These are phyloP conservation scores for Micromesistius poutassou DNA, from an alignment of 2,797 vertebrate genomes.

Conservation along the genomic window DNA sequence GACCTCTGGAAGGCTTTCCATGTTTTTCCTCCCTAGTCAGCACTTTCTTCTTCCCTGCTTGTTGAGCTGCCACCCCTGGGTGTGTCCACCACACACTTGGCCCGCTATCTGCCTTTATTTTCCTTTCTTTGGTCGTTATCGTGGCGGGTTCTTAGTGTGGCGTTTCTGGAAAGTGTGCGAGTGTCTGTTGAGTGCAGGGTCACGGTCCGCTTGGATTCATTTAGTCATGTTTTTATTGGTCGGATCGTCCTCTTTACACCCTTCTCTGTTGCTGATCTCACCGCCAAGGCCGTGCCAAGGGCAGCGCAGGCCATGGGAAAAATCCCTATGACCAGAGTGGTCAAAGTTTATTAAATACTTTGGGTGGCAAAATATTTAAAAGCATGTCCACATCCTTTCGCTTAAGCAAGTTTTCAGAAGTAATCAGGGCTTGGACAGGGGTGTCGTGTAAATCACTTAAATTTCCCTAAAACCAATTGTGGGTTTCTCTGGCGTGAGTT, in stretches of 20 bases:
- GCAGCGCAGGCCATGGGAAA: conserved; percentile 16
- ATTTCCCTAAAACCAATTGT: background rate
- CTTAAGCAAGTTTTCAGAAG: background rate
- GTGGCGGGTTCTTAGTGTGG: conserved; percentile 44
- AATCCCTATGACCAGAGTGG: background rate
- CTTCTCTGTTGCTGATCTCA: conserved; percentile 29
- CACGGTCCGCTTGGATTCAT: conserved; percentile 22
- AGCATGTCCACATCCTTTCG: background rate
- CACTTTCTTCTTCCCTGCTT: conserved; percentile 16
- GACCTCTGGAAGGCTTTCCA: conserved; percentile 13
- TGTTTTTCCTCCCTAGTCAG: conserved; percentile 21
- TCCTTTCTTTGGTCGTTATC: conserved; percentile 63
- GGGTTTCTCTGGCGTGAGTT: background rate
- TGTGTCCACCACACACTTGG: conserved; percentile 42
- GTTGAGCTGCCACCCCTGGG: conserved; percentile 41
- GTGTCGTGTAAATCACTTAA: background rate
- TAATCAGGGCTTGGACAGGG: background rate
- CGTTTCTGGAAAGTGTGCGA: conserved; percentile 38
- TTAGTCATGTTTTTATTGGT: conserved; percentile 31
- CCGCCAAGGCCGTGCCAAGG: conserved; percentile 26
- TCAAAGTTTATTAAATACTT: background rate
- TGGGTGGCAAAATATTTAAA: background rate
- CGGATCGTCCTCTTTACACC: conserved; percentile 21
- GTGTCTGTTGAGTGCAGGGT: background rate
- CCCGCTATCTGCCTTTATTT: conserved; percentile 33